Evolutionary conservation across 2,113 vertebrate genomes (phyloP), one percentile per base, ranked within the genome.

Genomic region (Macroglossus sobrinus): DNA sequence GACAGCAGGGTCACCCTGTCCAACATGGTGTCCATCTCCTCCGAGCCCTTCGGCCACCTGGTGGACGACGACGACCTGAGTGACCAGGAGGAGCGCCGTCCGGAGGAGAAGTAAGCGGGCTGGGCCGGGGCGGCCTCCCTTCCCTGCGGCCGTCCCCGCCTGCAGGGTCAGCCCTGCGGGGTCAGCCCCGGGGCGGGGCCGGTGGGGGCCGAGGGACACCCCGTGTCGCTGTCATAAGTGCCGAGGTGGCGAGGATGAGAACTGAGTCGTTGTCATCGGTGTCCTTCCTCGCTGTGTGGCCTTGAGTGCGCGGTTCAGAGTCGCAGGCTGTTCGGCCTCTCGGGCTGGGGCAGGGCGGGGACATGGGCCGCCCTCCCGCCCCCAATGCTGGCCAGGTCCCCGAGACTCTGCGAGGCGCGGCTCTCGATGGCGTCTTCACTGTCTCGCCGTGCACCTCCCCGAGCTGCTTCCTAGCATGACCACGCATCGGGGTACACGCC

Each of bases 1-100:
- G 99, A 99, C 98, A 99, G 99, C 99, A 98, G 99, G 97, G 99
- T 99, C 98, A 99, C 99, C 97, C 99, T 99, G 66, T 99, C 99
- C 98, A 99, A 99, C 97, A 99, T 99, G 99, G 99, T 99, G 93
- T 99, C 99, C 96, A 99, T 99, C 98, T 99, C 99, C 97, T 99
- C 99, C 0, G 99, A 99, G 98, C 99, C 99, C 4, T 99, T 99
- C 22, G 99, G 99, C 33, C 99, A 99, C 97, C 98, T 99, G 98
- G 99, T 99, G 95, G 99, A 99, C 7, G 99, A 99, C 4, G 99
- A 99, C 1, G 99, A 99, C 45, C 98, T 99, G 88, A 99, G 99
- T 69, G 99, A 99, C 92, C 99, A 99, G 18, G 99, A 99, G 96
- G 99, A 99, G 28, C 98, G 98, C 97, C 99, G 98, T 50, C 99